These are phyloP conservation scores for Galeruca laticollis DNA, from an alignment of 2,888 invertebrate genomes.

Conservation along the genomic window DNA sequence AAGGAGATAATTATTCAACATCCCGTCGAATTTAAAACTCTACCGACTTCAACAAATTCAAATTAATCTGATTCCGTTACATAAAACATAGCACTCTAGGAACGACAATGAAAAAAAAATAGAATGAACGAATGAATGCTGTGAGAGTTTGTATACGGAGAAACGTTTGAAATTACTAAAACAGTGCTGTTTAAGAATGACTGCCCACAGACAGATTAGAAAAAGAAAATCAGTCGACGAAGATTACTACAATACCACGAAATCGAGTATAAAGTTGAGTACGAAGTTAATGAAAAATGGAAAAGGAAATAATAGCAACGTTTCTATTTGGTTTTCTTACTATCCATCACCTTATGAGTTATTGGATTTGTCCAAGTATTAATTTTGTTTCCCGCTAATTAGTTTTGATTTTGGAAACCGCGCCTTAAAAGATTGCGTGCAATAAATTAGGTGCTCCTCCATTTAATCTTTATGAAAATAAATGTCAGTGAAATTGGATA, in stretches of 20 bases:
- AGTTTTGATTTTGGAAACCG: not conserved
- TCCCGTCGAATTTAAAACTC: conserved; percentile 16
- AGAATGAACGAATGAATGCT: conserved; percentile 5
- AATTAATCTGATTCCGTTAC: conserved; percentile 26
- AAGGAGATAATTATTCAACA: conserved; percentile 28
- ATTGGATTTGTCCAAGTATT: not conserved
- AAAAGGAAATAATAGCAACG: no score
- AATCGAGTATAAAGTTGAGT: no score
- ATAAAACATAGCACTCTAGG: conserved; percentile 25
- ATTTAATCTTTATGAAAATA: not conserved
- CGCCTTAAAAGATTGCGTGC: not conserved
- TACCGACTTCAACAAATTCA: conserved; percentile 19
- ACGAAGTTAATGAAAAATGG: no score
- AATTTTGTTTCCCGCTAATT: not conserved
- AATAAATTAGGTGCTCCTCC: not conserved
- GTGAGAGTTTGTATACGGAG: conserved; percentile 10
- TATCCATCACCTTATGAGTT: not conserved
- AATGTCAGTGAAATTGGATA: not conserved
- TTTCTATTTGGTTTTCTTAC: not conserved
- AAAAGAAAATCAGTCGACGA: no score
- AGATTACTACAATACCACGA: no score
- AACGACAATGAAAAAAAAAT: conserved; percentile 12
- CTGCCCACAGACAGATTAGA: no score
- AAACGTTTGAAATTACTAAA: not conserved
- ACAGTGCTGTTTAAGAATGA: no score